phyloP scores from a whole-genome alignment of 2,888 invertebrate genomes.

The Empis livida region DNA sequence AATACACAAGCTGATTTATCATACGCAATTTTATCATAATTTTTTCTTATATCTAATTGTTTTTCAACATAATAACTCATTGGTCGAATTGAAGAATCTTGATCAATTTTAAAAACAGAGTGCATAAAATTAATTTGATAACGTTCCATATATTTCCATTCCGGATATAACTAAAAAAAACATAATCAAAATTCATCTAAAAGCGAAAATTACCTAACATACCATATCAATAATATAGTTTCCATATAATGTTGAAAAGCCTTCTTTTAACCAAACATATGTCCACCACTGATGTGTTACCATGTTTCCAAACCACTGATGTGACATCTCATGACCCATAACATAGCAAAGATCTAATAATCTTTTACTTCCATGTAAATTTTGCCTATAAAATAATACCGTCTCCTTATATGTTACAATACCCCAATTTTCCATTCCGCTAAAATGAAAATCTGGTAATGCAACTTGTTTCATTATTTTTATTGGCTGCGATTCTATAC shows the following conservation, averaged over 20 bases:
- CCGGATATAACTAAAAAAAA: slow-evolving; percentile 32
- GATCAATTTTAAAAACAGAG: slow-evolving; percentile 40
- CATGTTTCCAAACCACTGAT: slow-evolving; percentile 64
- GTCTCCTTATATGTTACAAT: slow-evolving; percentile 41
- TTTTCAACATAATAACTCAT: slow-evolving; percentile 64
- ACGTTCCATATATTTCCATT: slow-evolving; percentile 57
- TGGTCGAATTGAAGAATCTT: slow-evolving; percentile 63
- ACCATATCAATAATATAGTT: slow-evolving; percentile 8
- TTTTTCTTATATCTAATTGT: slow-evolving; percentile 66
- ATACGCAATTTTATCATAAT: slow-evolving; percentile 78
- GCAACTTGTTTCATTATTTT: slow-evolving; percentile 46
- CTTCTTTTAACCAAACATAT: slow-evolving; percentile 54
- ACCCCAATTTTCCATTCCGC: slow-evolving; percentile 69
- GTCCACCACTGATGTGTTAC: slow-evolving; percentile 53
- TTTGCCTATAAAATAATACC: slow-evolving; percentile 20
- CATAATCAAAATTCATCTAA: not conserved
- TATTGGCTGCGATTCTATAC: slow-evolving; percentile 36
- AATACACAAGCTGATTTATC: slow-evolving; percentile 59
- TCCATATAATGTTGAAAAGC: slow-evolving; percentile 44
- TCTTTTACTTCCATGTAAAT: not conserved
- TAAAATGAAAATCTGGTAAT: slow-evolving; percentile 61
- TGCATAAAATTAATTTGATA: slow-evolving; percentile 52
- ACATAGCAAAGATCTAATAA: slow-evolving; percentile 25
- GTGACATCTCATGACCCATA: slow-evolving; percentile 42
- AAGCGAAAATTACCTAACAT: not conserved